Conservation (phyloP, 2,888 invertebrate species). For the Hipparchia semele region DNA sequence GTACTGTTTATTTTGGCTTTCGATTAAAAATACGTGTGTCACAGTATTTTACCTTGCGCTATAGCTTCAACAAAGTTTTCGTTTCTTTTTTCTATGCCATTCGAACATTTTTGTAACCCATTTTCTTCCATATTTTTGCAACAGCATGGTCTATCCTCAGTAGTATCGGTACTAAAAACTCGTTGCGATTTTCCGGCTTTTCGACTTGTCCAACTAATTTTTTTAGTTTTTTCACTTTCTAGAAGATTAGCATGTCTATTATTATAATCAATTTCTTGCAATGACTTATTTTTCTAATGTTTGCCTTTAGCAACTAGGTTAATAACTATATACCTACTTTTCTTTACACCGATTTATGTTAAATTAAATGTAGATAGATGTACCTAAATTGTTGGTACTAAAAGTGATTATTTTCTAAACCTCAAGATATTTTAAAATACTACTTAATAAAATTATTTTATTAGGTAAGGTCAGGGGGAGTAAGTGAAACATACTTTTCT, state of each 20-base stretch:
- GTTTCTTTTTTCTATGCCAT: conserved; percentile 33
- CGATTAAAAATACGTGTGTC: no score
- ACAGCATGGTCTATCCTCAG: conserved; percentile 57
- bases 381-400: no score
- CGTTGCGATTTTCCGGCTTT: conserved; percentile 20
- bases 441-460: no score
- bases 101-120: conserved; percentile 7
- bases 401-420: no score
- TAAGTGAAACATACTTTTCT: no score
- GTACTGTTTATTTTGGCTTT: no score
- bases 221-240: not conserved
- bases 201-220: conserved; percentile 9
- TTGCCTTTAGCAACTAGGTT: conserved; percentile 7
- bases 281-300: not conserved
- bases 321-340: conserved; percentile 9
- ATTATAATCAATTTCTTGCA: not conserved
- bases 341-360: conserved; percentile 23
- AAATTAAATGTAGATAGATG: not conserved
- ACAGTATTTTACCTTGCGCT: conserved; percentile 43
- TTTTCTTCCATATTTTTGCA: conserved; percentile 39
- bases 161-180: conserved; percentile 52
- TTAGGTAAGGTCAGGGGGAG: no score
- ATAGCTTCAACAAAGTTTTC: conserved; percentile 47
- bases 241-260: not conserved
- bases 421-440: no score